These are phyloP conservation scores for Porites evermanni DNA, from an alignment of 92 coral and sea anemone species.

Conservation along the genomic window DNA sequence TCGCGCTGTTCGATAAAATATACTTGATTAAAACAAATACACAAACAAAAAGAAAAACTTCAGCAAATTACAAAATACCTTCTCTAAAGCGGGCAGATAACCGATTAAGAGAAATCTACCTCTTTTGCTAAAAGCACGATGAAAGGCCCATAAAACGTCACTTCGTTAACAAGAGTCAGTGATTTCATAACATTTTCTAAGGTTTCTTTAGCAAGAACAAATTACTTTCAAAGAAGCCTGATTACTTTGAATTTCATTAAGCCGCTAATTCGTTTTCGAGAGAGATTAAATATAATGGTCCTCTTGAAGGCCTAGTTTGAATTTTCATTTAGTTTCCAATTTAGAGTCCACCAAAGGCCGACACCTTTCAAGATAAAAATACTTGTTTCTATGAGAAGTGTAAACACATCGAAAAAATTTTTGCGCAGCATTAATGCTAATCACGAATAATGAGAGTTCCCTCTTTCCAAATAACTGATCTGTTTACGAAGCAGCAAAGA, in stretches of 20 bases:
- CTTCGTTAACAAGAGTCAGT: no score
- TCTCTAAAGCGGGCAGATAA: no score
- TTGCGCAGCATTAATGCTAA: neutral
- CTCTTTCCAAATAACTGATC: neutral
- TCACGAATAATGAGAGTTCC: neutral
- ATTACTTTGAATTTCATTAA: neutral
- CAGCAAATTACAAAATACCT: no score
- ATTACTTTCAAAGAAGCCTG: neutral
- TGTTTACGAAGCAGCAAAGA: neutral
- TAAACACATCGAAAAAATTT: neutral
- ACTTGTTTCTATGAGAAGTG: neutral
- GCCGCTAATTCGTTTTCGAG: slow-evolving; percentile 6
- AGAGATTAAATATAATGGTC: neutral
- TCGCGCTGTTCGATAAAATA: no score
- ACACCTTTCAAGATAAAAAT: neutral
- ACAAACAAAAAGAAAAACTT: no score
- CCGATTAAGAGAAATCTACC: no score
- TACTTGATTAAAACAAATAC: no score
- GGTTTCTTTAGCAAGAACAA: neutral
- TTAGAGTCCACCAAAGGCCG: neutral
- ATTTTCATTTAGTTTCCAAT: neutral
- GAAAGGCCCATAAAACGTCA: no score
- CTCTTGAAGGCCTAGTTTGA: neutral
- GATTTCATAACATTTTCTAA: neutral
- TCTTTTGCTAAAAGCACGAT: no score